Base-by-base conservation (phyloP, 2,888 invertebrate genomes). In the Synergus gifuensis region DNA sequence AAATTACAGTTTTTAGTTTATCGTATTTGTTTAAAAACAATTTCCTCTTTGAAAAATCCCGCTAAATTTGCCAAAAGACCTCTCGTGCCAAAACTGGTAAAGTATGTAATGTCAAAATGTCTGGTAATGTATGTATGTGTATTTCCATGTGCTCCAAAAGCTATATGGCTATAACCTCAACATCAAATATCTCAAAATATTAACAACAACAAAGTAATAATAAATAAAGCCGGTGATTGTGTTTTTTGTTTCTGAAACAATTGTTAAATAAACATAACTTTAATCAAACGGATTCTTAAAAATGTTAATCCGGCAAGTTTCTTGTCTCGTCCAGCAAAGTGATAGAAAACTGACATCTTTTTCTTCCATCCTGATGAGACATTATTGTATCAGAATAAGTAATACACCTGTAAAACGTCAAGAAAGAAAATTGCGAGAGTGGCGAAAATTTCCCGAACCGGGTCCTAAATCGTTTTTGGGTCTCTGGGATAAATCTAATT, bases 381-480 rank as follows among this genome's bases (percentile, higher is more conserved):
- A 12, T 54, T 54, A 36, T 3, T 73, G 69, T 8, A 9, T 36
- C 9, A 9, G 49, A 16, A 9, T 54, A 5, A 28, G 28, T 4
- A 4, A 73, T 1, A 3, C 9, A 7, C 69, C 69, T 1, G 69
- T 36, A n/a, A 73, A 73, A n/a, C 67, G 67, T 2, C 67, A 73
- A 73, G 36, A 36, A 73, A 54, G 36, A 28, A 73, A 73, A 54
- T 73, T 73, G 28, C 49, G 69, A 49, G 0, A 73, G 9, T 73
- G 69, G 69, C 22, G 49, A 49, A 49, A 54, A 73, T 0, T 16
- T 8, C 69, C 69, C 8, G 69, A 28, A 1, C 22, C 8, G 46
- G 28, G 18, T 14, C 44, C 22, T 2, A 14, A 18, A 22, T 18
- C 22, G 22, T 46, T 67, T 46, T 14, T 67, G 1, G 46, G 22